A percentile compares a stretch with the other conserved stretches of the same genome.
Conservation (phyloP, 1,140 invertebrate genomes). For the Apolygus lucorum region DNA sequence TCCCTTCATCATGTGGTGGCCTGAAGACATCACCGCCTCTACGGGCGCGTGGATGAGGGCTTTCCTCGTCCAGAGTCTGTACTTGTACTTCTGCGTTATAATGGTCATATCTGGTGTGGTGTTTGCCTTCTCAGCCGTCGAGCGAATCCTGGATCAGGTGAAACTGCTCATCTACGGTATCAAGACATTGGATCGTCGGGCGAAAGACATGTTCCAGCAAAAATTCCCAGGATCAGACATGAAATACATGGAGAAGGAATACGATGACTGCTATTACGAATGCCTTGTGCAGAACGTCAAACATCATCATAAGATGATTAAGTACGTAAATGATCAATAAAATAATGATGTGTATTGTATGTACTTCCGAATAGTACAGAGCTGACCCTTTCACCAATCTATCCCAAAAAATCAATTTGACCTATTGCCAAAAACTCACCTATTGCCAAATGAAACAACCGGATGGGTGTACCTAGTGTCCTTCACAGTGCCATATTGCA, state of each 20-base stretch:
- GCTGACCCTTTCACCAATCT: too few relatives aligned
- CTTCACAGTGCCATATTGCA: too few relatives aligned
- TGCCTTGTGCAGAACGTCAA: too few relatives aligned
- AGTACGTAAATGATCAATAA: too few relatives aligned
- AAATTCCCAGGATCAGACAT: background rate
- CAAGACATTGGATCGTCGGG: background rate
- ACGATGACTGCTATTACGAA: too few relatives aligned
- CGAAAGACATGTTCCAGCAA: background rate
- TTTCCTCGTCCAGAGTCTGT: background rate
- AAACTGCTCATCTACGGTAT: background rate
- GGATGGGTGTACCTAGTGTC: too few relatives aligned
- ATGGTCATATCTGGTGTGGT: background rate
- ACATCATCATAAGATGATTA: background rate
- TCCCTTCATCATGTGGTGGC: background rate
- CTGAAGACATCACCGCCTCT: background rate
- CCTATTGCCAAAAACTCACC: too few relatives aligned
- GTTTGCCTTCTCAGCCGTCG: background rate
- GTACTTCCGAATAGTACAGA: too few relatives aligned
- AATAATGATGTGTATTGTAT: too few relatives aligned
- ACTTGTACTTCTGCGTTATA: background rate
- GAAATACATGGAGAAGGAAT: too few relatives aligned
- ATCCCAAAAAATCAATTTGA: too few relatives aligned
- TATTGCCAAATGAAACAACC: too few relatives aligned
- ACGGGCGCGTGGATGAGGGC: background rate
- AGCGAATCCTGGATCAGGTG: background rate